Conservation (phyloP, 2,888 invertebrate species). For the Cryptocephalus moraei region DNA sequence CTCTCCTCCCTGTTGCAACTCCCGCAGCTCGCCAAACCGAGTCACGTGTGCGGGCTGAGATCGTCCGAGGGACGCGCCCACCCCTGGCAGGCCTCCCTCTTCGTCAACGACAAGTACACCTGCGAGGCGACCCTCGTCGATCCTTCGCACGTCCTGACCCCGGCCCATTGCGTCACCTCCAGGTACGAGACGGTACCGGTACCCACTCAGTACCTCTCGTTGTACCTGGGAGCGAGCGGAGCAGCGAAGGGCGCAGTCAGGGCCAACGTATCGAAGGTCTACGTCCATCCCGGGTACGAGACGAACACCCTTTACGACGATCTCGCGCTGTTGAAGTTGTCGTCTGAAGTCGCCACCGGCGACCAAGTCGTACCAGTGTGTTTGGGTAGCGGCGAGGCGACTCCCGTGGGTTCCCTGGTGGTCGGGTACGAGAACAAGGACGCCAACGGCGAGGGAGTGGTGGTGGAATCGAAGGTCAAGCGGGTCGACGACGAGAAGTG, state of each 20-base stretch:
- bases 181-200: conserved; percentile 10
- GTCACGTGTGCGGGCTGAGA: conserved; percentile 8
- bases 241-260: background rate
- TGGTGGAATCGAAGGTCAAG: conserved; percentile 10
- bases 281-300: conserved; percentile 44
- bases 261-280: conserved; percentile 36
- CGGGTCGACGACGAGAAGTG: conserved; percentile 13
- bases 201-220: conserved; percentile 7
- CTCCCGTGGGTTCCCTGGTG: conserved; percentile 7
- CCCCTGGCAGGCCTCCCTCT: conserved; percentile 17
- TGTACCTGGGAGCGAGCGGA: conserved; percentile 9
- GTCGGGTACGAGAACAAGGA: conserved; percentile 13
- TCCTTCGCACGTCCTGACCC: conserved; percentile 15
- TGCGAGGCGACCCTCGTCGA: conserved; percentile 20
- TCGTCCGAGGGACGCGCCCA: conserved; percentile 2
- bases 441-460: conserved; percentile 6
- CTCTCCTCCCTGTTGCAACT: conserved; percentile 6
- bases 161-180: conserved; percentile 24
- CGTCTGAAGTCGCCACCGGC: conserved; percentile 38
- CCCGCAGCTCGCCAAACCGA: conserved; percentile 1
- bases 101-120: conserved; percentile 6
- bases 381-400: conserved; percentile 21
- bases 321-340: conserved; percentile 41
- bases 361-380: conserved; percentile 47
- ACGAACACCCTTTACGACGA: conserved; percentile 42